These are phyloP conservation scores for Chlorops oryzae DNA, from an alignment of 1,140 invertebrate genomes.

Conservation along the genomic window DNA sequence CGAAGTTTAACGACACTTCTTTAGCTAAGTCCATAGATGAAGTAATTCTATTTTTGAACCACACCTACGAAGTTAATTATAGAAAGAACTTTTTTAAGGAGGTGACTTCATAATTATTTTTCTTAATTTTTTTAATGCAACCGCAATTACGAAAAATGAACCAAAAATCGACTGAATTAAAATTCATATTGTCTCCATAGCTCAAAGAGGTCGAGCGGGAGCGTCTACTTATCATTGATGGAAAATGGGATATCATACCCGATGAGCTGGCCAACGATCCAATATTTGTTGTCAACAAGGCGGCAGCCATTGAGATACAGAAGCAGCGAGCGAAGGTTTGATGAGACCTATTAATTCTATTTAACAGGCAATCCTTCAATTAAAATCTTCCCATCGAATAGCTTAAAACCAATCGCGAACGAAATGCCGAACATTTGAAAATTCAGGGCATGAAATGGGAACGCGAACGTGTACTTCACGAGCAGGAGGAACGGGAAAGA, in stretches of 20 bases:
- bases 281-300: constrained; percentile 55
- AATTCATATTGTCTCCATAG: constrained; percentile 44
- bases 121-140: too few relatives aligned
- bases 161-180: too few relatives aligned
- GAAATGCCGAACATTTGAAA: constrained; percentile 41
- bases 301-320: constrained; percentile 53
- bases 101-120: too few relatives aligned
- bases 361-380: not conserved
- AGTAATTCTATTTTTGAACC: too few relatives aligned
- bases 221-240: constrained; percentile 56
- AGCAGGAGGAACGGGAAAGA: constrained; percentile 34
- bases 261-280: constrained; percentile 56
- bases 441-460: constrained; percentile 44
- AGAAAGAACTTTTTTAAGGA: too few relatives aligned
- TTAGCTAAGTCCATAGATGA: too few relatives aligned
- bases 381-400: constrained; percentile 6
- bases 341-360: not conserved
- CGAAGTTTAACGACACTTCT: too few relatives aligned
- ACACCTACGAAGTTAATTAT: too few relatives aligned
- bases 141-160: too few relatives aligned
- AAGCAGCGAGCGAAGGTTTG: constrained; percentile 51
- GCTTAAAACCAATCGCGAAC: constrained; percentile 43
- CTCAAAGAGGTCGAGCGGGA: constrained; percentile 57
- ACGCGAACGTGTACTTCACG: constrained; percentile 35
- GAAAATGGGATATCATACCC: constrained; percentile 55